Evolutionary conservation across 2,113 vertebrate species (phyloP).

Genomic region (Odocoileus hemionus): DNA sequence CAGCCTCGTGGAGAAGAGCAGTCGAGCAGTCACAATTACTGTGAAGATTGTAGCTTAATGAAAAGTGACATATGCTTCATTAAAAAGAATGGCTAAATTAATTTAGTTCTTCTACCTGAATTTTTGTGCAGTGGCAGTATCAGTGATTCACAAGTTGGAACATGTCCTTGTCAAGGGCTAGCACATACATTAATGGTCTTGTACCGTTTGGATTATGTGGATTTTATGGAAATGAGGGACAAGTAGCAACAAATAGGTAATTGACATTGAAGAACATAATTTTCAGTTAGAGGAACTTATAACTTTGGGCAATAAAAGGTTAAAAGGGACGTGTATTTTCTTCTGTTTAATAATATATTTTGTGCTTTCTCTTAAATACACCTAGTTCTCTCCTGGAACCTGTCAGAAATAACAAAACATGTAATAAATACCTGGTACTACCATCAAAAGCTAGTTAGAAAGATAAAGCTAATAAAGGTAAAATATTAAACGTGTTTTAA

Average conservation of each 20-base stretch:
- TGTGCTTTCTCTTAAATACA: background rate
- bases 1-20: background rate
- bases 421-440: background rate
- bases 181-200: background rate
- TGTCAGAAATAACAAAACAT: constrained; percentile 12
- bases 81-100: background rate
- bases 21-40: background rate
- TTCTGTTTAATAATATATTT: background rate
- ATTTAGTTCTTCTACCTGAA: background rate
- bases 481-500: background rate
- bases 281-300: background rate
- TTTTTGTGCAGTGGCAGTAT: background rate
- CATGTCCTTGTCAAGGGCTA: background rate
- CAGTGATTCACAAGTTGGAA: background rate
- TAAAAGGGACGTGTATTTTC: background rate
- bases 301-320: background rate
- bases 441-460: constrained; percentile 8
- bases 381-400: background rate
- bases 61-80: background rate
- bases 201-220: background rate
- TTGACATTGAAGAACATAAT: background rate
- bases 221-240: constrained; percentile 6
- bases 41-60: background rate
- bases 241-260: background rate
- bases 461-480: background rate